Evolutionary conservation across 2,888 invertebrate species (phyloP), one percentile per base, ranked within the genome.

Genomic region (Caprella mutica): DNA sequence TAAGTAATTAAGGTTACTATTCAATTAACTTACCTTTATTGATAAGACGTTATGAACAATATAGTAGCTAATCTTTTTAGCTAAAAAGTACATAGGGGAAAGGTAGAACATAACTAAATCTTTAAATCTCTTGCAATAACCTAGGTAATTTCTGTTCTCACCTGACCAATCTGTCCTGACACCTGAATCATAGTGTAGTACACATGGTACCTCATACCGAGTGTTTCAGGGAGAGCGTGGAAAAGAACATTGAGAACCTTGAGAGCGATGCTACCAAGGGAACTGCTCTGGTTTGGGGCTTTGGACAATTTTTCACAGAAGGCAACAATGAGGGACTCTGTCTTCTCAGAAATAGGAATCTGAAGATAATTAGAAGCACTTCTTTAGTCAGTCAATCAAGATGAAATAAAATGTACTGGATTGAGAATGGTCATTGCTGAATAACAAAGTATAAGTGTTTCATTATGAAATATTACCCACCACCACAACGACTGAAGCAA

Each of bases 291-390:
- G n/a, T n/a, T n/a, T 3, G 87, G 86, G 4, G 89, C 85, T 75
- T 91, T 91, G 27, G 85, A 83, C 64, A 94, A 78, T 73, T 92
- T 88, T 71, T 94, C 91, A 74, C 92, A 91, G 70, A 94, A 91
- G 40, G 88, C 85, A 66, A 88, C 73, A 66, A 94, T 86, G 67
- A 93, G 81, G 70, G 86, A 87, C 73, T 91, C 88, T 24, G 87
- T 87, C 66, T 89, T 81, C 70, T 90, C 89, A 62, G 84, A 77
- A 9, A 90, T 86, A n/a, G 64, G 64, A 23, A 64, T 59, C 64
- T 64, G 50, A 17, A 27, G 21, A 68, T 93, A 68, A 67, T 55
- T 17, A 55, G 55, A 51, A 17, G 21, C 2, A n/a, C n/a, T n/a
- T n/a, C n/a, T n/a, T n/a, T n/a, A n/a, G n/a, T n/a, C n/a, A n/a